Evolutionary conservation across 1,140 invertebrate species (phyloP).

Genomic region (Doryteuthis pealeii): DNA sequence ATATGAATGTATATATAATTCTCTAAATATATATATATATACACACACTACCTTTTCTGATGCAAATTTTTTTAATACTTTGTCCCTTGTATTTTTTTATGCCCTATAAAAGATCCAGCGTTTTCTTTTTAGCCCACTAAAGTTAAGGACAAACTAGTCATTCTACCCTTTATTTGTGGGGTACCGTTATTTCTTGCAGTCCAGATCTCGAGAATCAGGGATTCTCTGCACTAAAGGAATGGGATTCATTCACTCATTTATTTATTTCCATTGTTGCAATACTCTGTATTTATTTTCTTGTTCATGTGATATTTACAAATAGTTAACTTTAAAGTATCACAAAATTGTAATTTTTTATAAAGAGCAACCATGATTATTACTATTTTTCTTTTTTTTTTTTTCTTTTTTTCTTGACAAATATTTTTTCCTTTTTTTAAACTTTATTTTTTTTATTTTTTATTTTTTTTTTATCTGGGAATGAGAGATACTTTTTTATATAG

Average conservation of each 20-base stretch:
- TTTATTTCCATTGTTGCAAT: constrained; percentile 14
- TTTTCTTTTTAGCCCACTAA: constrained; percentile 3
- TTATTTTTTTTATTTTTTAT: background rate
- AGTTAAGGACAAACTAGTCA: constrained; percentile 12
- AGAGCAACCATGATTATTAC: constrained; percentile 10
- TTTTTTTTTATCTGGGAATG: background rate
- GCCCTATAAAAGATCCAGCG: background rate
- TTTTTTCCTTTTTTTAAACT: background rate
- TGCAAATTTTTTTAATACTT: background rate
- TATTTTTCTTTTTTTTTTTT: background rate
- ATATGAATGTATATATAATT: constrained; percentile 3
- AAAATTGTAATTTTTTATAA: constrained; percentile 12
- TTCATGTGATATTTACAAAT: constrained; percentile 14
- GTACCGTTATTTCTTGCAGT: constrained; percentile 7
- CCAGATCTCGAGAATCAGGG: constrained; percentile 17
- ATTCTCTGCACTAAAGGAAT: constrained; percentile 16
- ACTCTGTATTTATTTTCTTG: constrained; percentile 13
- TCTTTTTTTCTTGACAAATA: background rate
- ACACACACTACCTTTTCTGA: background rate
- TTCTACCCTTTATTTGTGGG: background rate
- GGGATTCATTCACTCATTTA: constrained; percentile 14
- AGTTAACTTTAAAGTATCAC: constrained; percentile 1
- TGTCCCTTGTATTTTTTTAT: background rate
- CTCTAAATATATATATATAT: background rate
- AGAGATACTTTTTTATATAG: constrained; percentile 11